A percentile compares a stretch with the other conserved stretches of the same genome.
Evolutionary conservation across 1,140 invertebrate species (phyloP).

Genomic region (Heliconius nattereri): DNA sequence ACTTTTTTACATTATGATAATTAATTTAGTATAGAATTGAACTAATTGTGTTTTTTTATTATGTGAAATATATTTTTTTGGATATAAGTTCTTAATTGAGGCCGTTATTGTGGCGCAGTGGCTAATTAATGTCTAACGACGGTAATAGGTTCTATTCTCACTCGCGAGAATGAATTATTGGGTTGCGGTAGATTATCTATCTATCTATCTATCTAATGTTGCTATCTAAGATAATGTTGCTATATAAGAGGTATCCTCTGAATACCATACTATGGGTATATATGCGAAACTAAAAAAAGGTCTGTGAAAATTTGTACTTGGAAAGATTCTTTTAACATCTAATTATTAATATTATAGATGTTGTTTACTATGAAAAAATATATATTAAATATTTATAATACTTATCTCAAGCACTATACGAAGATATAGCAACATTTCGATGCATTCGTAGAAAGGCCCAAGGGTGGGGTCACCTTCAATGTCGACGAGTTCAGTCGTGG

Average conservation of each 20-base stretch:
- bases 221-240: no score
- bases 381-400: no score
- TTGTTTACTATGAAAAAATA: no score
- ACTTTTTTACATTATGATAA: background rate
- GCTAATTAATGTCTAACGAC: background rate
- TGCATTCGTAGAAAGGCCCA: conserved; percentile 17
- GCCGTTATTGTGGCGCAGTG: background rate
- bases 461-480: conserved; percentile 38
- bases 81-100: background rate
- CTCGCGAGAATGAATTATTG: background rate
- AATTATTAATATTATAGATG: no score
- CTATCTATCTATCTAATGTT: no score
- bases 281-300: no score
- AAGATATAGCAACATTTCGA: background rate
- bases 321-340: no score
- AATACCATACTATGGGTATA: no score
- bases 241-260: no score
- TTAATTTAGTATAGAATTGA: background rate
- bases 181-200: no score
- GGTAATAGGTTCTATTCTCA: background rate
- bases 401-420: background rate
- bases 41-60: background rate
- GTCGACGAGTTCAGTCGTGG: conserved; percentile 25
- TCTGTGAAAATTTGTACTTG: no score
- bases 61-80: no score